phyloP scores from a whole-genome alignment of 2,888 invertebrate genomes.

The Eupelmus urozonus region DNA sequence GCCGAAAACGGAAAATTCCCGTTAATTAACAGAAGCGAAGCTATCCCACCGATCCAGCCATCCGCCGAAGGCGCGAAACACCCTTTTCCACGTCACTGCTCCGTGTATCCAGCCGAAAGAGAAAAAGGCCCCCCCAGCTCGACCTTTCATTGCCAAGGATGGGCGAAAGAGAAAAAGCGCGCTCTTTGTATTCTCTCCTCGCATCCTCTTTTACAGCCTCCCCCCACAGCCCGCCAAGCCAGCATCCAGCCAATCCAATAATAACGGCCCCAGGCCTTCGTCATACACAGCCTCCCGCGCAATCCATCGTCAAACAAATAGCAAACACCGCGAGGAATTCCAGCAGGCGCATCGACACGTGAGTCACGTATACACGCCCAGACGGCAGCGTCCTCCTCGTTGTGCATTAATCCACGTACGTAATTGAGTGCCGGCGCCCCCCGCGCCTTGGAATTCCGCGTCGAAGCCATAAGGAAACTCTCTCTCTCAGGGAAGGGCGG shows the following conservation, averaged over 20 bases:
- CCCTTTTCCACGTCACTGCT: constrained; percentile 13
- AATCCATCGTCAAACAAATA: constrained; percentile 52
- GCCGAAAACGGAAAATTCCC: too few relatives aligned
- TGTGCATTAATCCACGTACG: constrained; percentile 55
- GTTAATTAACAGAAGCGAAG: too few relatives aligned
- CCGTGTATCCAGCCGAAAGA: not conserved
- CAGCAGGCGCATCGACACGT: constrained; percentile 43
- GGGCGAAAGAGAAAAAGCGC: not conserved
- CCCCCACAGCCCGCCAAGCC: not conserved
- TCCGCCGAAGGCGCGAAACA: not conserved
- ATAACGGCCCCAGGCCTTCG: constrained; percentile 29
- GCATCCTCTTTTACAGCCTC: not conserved
- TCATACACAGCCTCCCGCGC: constrained; percentile 6
- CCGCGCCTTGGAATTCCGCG: constrained; percentile 21
- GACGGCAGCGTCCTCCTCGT: not conserved
- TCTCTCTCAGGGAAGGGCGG: not conserved
- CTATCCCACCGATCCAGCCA: not conserved
- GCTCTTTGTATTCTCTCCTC: constrained; percentile 31
- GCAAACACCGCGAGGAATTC: constrained; percentile 16
- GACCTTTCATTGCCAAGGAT: not conserved
- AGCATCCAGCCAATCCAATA: constrained; percentile 13
- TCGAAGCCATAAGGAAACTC: constrained; percentile 32
- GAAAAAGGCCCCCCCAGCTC: not conserved
- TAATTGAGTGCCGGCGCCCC: constrained; percentile 44
- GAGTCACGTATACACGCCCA: constrained; percentile 40